Evolutionary conservation across 1,140 invertebrate genomes (phyloP).

Genomic region (Dinoponera quadriceps): DNA sequence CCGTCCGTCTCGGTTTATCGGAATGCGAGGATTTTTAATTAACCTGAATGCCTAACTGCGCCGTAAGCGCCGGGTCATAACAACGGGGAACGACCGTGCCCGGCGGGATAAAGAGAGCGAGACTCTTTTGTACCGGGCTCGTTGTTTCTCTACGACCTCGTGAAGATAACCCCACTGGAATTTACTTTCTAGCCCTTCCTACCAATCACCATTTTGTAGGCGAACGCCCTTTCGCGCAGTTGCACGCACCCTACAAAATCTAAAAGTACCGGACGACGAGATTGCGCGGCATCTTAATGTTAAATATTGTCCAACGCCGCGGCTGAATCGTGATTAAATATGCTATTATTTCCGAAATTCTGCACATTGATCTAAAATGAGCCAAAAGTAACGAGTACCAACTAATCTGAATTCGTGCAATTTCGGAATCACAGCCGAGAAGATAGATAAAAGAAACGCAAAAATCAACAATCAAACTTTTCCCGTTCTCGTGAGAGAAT

Average conservation of each 20-base stretch:
- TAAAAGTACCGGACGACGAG: constrained; percentile 20
- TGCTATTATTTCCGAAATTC: not conserved
- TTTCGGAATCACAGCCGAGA: not conserved
- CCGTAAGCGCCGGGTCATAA: constrained; percentile 40
- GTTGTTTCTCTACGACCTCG: constrained; percentile 43
- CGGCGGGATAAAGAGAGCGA: constrained; percentile 32
- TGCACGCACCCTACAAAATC: constrained; percentile 18
- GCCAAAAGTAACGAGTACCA: not conserved
- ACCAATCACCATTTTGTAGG: constrained; percentile 56
- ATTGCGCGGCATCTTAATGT: constrained; percentile 39
- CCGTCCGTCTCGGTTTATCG: constrained; percentile 10
- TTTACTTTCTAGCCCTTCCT: constrained; percentile 50
- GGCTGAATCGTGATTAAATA: not conserved
- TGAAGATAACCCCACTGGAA: constrained; percentile 41
- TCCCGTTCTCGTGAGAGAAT: no score
- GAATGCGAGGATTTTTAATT: constrained; percentile 52
- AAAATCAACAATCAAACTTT: no score
- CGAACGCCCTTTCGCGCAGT: constrained; percentile 22
- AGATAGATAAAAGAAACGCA: no score
- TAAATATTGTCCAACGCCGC: no score
- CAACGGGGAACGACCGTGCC: constrained; percentile 27
- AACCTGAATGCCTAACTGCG: constrained; percentile 40
- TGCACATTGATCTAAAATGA: not conserved
- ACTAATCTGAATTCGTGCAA: not conserved
- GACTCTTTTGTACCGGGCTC: constrained; percentile 48